A percentile compares a stretch with the other conserved stretches of the same genome.
phyloP scores from a whole-genome alignment of 2,888 invertebrate species.

The Syritta pipiens region DNA sequence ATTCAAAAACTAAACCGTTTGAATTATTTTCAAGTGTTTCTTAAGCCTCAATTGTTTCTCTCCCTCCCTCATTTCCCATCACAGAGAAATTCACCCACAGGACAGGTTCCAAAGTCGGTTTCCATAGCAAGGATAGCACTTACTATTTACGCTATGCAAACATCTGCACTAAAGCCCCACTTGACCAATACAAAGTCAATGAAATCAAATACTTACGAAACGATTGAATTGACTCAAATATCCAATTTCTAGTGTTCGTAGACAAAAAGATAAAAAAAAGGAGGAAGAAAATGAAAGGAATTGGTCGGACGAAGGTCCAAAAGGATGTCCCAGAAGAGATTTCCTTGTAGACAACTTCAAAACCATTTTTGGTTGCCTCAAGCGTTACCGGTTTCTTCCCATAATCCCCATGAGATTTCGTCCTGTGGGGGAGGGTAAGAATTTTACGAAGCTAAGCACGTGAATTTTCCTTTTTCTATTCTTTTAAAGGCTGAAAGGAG shows the following conservation, averaged over 20 bases:
- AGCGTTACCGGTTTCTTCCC: conserved; percentile 22
- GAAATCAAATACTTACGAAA: conserved; percentile 47
- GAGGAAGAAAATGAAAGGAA: neutral
- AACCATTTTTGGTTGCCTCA: conserved; percentile 34
- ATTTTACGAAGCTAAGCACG: neutral
- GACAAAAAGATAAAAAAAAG: conserved; percentile 3
- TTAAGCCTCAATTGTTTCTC: too few species aligned
- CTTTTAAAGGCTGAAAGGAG: conserved; percentile 12
- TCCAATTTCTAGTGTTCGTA: conserved; percentile 32
- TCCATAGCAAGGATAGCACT: neutral
- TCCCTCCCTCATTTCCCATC: too few species aligned
- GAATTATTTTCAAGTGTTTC: too few species aligned
- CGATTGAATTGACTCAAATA: conserved; percentile 46
- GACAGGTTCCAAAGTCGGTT: neutral
- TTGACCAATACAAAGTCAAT: conserved; percentile 39
- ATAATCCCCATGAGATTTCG: conserved; percentile 25
- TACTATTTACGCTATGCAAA: conserved; percentile 18
- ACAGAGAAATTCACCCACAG: neutral
- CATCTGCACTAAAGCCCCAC: conserved; percentile 37
- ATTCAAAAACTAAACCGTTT: too few species aligned
- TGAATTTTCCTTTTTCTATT: conserved; percentile 13
- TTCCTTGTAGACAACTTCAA: conserved; percentile 27
- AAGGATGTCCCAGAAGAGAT: conserved; percentile 26
- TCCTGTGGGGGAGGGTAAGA: too few species aligned
- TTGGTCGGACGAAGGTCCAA: conserved; percentile 11